A percentile compares a stretch with the other conserved stretches of the same genome.
Conservation (phyloP, 1,140 invertebrate genomes). For the Zeugodacus cucurbitae region DNA sequence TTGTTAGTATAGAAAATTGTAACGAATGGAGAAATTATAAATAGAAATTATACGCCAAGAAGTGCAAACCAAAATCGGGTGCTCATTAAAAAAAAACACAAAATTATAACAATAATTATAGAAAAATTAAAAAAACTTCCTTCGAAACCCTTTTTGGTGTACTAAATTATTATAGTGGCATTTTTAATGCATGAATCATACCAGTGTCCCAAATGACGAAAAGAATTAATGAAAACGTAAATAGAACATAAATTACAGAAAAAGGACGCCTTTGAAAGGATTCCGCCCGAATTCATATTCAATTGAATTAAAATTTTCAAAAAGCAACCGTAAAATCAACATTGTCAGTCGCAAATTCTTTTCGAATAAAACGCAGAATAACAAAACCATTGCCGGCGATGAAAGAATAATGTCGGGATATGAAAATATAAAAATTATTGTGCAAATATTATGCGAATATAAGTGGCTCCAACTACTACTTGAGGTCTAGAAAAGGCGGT, state of each 20-base stretch:
- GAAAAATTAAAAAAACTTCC: no score
- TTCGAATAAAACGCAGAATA: neutral
- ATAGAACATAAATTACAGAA: no score
- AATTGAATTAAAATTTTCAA: no score
- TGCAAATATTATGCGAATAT: slow-evolving; percentile 19
- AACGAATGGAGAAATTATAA: no score
- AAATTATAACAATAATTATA: neutral
- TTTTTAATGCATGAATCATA: neutral
- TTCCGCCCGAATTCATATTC: no score
- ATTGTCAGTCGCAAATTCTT: neutral
- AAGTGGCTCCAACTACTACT: no score
- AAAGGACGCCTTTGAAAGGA: no score
- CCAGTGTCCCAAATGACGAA: neutral
- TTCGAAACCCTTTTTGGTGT: neutral
- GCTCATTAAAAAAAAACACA: neutral
- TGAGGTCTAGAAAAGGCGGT: no score
- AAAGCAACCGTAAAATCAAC: no score
- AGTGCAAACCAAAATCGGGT: no score
- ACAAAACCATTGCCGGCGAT: neutral
- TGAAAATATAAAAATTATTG: neutral
- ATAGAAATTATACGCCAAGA: no score
- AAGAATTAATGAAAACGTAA: neutral
- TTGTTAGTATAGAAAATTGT: no score
- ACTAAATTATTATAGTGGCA: neutral
- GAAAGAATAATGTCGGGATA: neutral